Base-by-base conservation (phyloP, 2,888 invertebrate genomes). In the Mythimna pallens region DNA sequence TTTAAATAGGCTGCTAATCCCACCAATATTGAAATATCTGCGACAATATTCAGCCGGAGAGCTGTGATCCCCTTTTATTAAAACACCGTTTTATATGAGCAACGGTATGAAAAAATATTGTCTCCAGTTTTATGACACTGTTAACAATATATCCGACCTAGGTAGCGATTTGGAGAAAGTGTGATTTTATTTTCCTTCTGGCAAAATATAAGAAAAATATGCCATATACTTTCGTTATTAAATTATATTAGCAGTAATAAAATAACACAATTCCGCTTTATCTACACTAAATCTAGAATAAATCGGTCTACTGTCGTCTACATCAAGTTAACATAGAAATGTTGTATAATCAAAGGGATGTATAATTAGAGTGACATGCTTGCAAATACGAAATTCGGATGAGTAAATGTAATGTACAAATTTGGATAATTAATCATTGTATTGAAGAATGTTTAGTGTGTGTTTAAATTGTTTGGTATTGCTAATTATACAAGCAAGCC, bases 1-100 rank as follows among this genome's bases (percentile, higher is more conserved):
- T 95, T 95, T 95, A 95, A 95, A 95, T 93, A 95, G 95, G 94
- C 93, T 91, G 93, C 94, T 96, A 96, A 96, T 96, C 95, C 94
- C 86, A 92, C 95, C 95, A 95, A 95, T 96, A 96, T 96, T 96
- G 96, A 96, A 96, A 96, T 95, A 96, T 96, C 95, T 91, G 93
- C 93, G 95, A 96, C 96, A 95, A 95, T 96, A 95, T 95, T 94
- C 94, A 91, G 89, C 85, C 90, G 91, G 92, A 87, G 91, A 92
- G 92, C 92, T 88, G 92, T 94, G 92, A 95, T 95, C 95, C 95
- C 92, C 89, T 94, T 94, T 95, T 96, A 95, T 95, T 96, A 95
- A 95, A 95, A 95, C 94, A 94, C 90, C 91, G 92, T 90, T 91
- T 91, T 92, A 92, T 93, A 89, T 88, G 90, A 90, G 91, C 88